Base-by-base conservation (phyloP, 2,113 vertebrate species). In the Dasyurus viverrinus region DNA sequence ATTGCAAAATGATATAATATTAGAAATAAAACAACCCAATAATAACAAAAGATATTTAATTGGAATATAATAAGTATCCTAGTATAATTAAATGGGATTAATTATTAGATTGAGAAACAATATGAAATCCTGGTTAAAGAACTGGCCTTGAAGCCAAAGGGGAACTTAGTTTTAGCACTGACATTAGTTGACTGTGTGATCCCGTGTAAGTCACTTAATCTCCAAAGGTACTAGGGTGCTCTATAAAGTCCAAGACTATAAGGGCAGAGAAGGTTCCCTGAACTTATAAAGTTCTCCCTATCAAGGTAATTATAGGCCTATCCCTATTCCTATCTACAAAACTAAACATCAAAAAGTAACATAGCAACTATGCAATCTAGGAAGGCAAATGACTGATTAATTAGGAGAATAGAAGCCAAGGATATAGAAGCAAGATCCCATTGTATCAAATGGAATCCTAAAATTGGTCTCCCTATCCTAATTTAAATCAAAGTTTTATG, bases 11-110 rank as follows among this genome's bases (percentile, higher is more conserved):
- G n/a, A 92, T 52, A 90, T 94, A 95, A 50, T 22, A 42, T 16
- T 89, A 89, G 47, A 6, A 60, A 92, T 50, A 53, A 47, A 92
- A 92, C 53, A 19, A 24, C 91, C 89, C n/a, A 91, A 91, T 52
- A 91, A 95, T 91, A 93, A 7, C 46, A 47, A 94, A 95, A 92
- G 23, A 36, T 42, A 16, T 52, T 90, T 90, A 76, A 90, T 30
- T 94, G 46, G 36, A 76, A 93, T 36, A 95, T 89, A 94, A 96
- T 22, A 42, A 22, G 1, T 84, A 19, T 84, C 19, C 68, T 84
- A 42, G 16, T 42, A 0, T 84, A 84, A 84, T 42, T 42, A 23
- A 42, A 84, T 84, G 42, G 1, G 7, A 84, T 42, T 42, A 84
- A 23, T 8, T 23, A 42, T 19, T 42, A 84, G 42, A 19, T 22